Conservation (phyloP, 1,140 invertebrate species). For the Drosophila neocordata region DNA sequence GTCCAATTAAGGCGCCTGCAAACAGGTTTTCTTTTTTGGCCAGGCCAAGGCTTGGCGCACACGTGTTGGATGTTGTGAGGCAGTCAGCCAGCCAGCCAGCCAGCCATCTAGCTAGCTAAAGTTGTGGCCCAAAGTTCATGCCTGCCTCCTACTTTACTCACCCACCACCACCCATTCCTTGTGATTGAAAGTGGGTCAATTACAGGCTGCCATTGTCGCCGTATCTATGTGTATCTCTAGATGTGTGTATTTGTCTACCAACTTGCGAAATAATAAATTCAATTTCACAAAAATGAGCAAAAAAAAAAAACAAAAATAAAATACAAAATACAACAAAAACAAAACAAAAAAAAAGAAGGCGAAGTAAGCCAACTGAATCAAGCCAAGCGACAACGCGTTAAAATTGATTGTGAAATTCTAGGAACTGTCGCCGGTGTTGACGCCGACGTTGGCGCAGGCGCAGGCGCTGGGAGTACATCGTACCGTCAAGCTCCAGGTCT, state of each 20-base stretch:
- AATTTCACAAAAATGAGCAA: slow-evolving; percentile 71
- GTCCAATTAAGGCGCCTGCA: slow-evolving; percentile 69
- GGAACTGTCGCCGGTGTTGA: slow-evolving; percentile 34
- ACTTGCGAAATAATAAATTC: slow-evolving; percentile 77
- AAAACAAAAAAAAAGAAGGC: slow-evolving; percentile 24
- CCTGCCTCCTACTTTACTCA: slow-evolving; percentile 32
- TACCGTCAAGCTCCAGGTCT: slow-evolving; percentile 7
- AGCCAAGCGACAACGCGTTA: slow-evolving; percentile 48
- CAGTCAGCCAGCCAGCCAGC: not conserved
- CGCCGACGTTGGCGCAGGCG: slow-evolving; percentile 23
- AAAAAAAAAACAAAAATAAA: slow-evolving; percentile 44
- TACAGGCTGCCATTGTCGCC: slow-evolving; percentile 74
- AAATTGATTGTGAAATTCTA: slow-evolving; percentile 71
- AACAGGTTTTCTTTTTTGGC: slow-evolving; percentile 54
- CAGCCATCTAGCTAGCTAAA: not conserved
- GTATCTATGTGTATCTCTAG: slow-evolving; percentile 23
- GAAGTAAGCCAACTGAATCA: slow-evolving; percentile 22
- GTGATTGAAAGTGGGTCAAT: slow-evolving; percentile 67
- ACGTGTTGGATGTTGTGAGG: slow-evolving; percentile 46
- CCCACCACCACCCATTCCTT: slow-evolving; percentile 35
- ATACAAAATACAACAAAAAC: slow-evolving; percentile 33
- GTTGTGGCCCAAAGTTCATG: slow-evolving; percentile 57
- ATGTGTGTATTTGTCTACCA: slow-evolving; percentile 28
- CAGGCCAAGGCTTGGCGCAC: slow-evolving; percentile 53
- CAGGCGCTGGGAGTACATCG: not conserved